Conservation (phyloP, 37 sponge, comb jelly and placozoan species). For the Haliclona indistincta region DNA sequence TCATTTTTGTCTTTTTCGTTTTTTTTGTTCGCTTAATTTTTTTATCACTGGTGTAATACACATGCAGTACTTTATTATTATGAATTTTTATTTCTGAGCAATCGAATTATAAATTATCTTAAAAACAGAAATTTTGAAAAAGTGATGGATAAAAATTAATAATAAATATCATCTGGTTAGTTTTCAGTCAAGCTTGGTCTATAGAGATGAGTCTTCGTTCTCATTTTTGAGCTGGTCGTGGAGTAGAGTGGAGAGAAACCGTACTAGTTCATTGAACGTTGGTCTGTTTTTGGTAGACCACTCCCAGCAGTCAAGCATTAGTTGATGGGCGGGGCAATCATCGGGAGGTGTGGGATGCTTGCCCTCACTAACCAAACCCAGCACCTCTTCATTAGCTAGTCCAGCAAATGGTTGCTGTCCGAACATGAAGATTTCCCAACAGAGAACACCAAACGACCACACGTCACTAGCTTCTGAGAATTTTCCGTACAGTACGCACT, state of each 20-base stretch:
- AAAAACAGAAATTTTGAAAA: too few relatives aligned
- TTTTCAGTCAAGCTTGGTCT: too few relatives aligned
- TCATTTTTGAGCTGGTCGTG: too few relatives aligned
- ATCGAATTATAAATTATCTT: too few relatives aligned
- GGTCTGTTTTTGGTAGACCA: conserved; percentile 34
- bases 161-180: too few relatives aligned
- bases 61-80: too few relatives aligned
- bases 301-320: conserved; percentile 59
- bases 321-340: conserved; percentile 16
- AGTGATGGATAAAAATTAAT: too few relatives aligned
- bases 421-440: conserved; percentile 70
- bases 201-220: too few relatives aligned
- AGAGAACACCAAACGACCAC: conserved; percentile 63
- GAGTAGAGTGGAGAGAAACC: not conserved
- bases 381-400: conserved; percentile 43
- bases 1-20: too few relatives aligned
- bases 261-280: conserved; percentile 2
- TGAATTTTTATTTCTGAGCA: too few relatives aligned
- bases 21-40: too few relatives aligned
- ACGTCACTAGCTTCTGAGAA: conserved; percentile 52
- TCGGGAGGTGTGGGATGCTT: conserved; percentile 8
- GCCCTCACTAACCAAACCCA: conserved; percentile 20
- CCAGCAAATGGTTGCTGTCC: conserved; percentile 58
- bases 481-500: conserved; percentile 47
- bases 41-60: too few relatives aligned